Evolutionary conservation across 1,140 invertebrate genomes (phyloP).

Genomic region (Nebria ingens): DNA sequence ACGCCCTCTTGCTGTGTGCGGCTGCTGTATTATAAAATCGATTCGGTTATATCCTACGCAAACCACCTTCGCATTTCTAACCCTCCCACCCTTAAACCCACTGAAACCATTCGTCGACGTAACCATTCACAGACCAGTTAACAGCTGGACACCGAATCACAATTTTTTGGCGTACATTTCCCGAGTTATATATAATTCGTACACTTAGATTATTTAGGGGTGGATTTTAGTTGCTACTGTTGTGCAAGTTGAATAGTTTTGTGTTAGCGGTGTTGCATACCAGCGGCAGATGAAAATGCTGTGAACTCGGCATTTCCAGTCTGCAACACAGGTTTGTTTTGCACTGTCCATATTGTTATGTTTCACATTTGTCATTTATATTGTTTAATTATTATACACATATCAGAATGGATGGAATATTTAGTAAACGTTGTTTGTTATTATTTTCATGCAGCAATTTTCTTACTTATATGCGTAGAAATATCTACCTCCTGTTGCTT

Average conservation of each 20-base stretch:
- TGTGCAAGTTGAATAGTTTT: no score
- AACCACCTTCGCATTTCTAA: slow-evolving; percentile 1
- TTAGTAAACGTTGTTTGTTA: background rate
- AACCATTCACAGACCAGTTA: background rate
- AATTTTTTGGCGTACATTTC: background rate
- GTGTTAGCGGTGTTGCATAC: no score
- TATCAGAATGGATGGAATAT: background rate
- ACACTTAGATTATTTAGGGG: no score
- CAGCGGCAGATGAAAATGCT: background rate
- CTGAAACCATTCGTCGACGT: background rate
- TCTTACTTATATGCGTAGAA: background rate
- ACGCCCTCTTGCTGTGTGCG: background rate
- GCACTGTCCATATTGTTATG: background rate
- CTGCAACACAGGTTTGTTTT: background rate
- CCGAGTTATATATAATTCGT: no score
- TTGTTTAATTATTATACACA: no score
- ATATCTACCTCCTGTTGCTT: slow-evolving; percentile 2
- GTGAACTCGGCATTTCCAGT: background rate
- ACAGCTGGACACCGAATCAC: background rate
- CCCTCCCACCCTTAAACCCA: background rate
- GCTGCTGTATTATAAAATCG: background rate
- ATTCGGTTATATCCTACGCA: background rate
- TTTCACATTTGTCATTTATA: background rate
- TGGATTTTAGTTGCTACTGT: no score
- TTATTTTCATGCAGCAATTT: background rate